Conservation (phyloP, 2,888 invertebrate species). For the Lasioglossum figueresi region DNA sequence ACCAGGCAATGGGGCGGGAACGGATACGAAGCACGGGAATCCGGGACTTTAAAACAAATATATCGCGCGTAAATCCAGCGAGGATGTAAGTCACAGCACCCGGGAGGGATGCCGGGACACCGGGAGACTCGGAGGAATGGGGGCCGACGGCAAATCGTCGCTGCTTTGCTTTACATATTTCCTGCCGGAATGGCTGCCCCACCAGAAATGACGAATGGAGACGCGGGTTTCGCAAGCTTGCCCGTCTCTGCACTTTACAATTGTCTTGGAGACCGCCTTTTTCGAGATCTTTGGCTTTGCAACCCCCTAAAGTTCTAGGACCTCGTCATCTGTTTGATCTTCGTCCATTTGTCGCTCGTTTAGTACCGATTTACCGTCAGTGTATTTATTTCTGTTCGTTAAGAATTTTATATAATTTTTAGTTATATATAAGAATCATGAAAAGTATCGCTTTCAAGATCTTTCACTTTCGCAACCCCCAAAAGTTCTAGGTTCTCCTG, state of each 20-base stretch:
- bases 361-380: no score
- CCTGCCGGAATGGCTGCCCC: constrained; percentile 67
- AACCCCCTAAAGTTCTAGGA: no score
- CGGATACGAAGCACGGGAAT: constrained; percentile 64
- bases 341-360: no score
- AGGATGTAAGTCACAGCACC: constrained; percentile 72
- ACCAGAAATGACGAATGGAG: constrained; percentile 32
- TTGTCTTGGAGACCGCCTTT: background rate
- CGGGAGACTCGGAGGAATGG: constrained; percentile 48
- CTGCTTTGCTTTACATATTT: constrained; percentile 81
- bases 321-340: no score
- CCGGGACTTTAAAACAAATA: constrained; percentile 83
- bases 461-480: no score
- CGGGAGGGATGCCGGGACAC: constrained; percentile 49
- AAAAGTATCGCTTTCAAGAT: no score
- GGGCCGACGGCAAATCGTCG: constrained; percentile 78
- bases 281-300: no score
- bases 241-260: background rate
- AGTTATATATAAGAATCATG: no score
- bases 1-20: constrained; percentile 55
- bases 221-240: background rate
- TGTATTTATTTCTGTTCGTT: background rate
- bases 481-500: no score
- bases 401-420: no score
- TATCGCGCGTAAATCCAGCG: constrained; percentile 82